Percentiles rank a stretch among this genome's conserved stretches.
phyloP scores from a whole-genome alignment of 2,797 vertebrate genomes.

The Borostomias antarcticus region DNA sequence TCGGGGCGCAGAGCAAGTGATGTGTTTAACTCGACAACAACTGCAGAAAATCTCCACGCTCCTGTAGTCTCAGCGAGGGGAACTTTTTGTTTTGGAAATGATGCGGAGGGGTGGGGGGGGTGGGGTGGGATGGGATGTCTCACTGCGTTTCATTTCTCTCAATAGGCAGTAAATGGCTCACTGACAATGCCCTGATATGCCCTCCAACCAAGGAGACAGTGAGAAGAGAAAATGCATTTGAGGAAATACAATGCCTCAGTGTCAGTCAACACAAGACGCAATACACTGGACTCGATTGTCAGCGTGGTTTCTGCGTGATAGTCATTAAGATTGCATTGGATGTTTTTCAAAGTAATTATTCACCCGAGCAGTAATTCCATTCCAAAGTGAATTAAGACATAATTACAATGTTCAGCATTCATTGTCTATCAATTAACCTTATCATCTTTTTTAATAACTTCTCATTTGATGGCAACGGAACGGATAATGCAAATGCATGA shows the following conservation, averaged over 20 bases:
- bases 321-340: slow-evolving; percentile 49
- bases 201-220: slow-evolving; percentile 16
- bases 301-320: slow-evolving; percentile 40
- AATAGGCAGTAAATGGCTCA: slow-evolving; percentile 43
- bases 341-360: slow-evolving; percentile 50
- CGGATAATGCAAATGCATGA: slow-evolving; percentile 55
- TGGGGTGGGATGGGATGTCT: too few species aligned
- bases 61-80: slow-evolving; percentile 3
- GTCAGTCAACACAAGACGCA: slow-evolving; percentile 15
- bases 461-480: slow-evolving; percentile 60
- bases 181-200: slow-evolving; percentile 29
- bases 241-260: slow-evolving; percentile 19
- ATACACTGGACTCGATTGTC: slow-evolving; percentile 35
- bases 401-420: slow-evolving; percentile 54
- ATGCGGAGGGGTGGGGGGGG: slow-evolving; percentile 37
- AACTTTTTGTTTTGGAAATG: slow-evolving; percentile 52
- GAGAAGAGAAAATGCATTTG: background rate
- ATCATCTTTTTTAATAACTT: slow-evolving; percentile 63
- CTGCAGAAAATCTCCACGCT: slow-evolving; percentile 53
- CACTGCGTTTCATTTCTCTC: slow-evolving; percentile 48
- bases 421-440: slow-evolving; percentile 66
- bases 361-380: slow-evolving; percentile 49
- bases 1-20: slow-evolving; percentile 5
- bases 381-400: slow-evolving; percentile 54
- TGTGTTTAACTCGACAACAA: slow-evolving; percentile 43